These are phyloP conservation scores for Rutilus rutilus DNA, from an alignment of 2,113 vertebrate genomes.

Conservation along the genomic window DNA sequence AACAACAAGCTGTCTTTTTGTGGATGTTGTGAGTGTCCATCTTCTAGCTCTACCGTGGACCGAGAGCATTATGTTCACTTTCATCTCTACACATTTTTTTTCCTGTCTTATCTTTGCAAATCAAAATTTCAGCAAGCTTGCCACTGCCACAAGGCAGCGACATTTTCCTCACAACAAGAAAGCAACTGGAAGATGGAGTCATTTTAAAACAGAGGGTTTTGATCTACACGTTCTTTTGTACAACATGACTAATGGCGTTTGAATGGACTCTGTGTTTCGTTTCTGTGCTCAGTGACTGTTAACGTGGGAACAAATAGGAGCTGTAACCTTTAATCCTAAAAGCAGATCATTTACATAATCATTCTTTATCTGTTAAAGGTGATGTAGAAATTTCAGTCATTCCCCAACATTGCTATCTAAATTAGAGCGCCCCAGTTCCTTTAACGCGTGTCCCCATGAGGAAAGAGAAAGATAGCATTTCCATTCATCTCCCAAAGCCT, in stretches of 20 bases:
- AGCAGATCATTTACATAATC: not conserved
- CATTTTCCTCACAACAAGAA: conserved; percentile 41
- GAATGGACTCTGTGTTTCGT: not conserved
- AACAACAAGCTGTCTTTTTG: conserved; percentile 12
- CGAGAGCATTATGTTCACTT: conserved; percentile 35
- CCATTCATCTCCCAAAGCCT: not conserved
- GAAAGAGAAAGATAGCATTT: not conserved
- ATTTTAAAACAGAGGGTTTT: conserved; percentile 39
- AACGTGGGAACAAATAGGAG: not conserved
- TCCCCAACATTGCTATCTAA: not conserved
- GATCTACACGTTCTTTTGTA: conserved; percentile 20
- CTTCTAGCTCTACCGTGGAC: conserved; percentile 25
- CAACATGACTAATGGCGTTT: conserved; percentile 33
- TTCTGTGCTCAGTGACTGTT: not conserved
- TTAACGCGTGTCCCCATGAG: not conserved
- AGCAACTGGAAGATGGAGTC: conserved; percentile 1
- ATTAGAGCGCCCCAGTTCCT: not conserved
- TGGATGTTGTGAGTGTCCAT: conserved; percentile 11
- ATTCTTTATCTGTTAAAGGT: not conserved
- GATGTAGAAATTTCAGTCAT: not conserved
- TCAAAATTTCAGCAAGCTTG: conserved; percentile 38
- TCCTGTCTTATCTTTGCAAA: conserved; percentile 1
- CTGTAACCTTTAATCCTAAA: not conserved
- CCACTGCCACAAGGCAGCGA: too few species aligned
- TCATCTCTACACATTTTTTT: conserved; percentile 36